These are phyloP conservation scores for Rhyacophila brunnea DNA, from an alignment of 1,140 invertebrate genomes.

Conservation along the genomic window DNA sequence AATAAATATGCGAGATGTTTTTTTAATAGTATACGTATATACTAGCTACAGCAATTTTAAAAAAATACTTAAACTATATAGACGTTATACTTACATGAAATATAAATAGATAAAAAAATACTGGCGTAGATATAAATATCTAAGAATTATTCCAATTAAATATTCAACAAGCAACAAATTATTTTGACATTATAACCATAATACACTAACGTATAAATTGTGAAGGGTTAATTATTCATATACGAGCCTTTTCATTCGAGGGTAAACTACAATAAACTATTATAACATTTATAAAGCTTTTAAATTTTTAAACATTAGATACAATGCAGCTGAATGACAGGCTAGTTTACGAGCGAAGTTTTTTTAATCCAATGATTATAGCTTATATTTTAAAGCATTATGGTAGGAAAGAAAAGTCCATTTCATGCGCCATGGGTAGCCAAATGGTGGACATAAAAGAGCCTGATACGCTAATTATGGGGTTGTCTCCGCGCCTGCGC, in stretches of 20 bases:
- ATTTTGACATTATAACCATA: neutral
- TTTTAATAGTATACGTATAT: too few species aligned
- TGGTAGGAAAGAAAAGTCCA: neutral
- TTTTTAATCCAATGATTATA: slow-evolving; percentile 16
- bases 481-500: neutral
- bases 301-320: neutral
- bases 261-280: too few species aligned
- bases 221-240: too few species aligned
- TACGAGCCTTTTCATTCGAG: too few species aligned
- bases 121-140: too few species aligned
- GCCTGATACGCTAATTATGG: slow-evolving; percentile 6
- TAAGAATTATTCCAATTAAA: too few species aligned
- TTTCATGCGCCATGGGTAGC: slow-evolving; percentile 8
- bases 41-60: too few species aligned
- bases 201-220: neutral
- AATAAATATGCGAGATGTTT: too few species aligned
- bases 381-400: slow-evolving; percentile 3
- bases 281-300: neutral
- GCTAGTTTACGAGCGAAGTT: neutral
- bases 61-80: too few species aligned
- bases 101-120: too few species aligned
- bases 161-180: too few species aligned
- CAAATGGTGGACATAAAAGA: neutral
- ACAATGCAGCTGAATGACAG: slow-evolving; percentile 3
- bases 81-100: too few species aligned